Evolutionary conservation across 1,140 invertebrate species (phyloP), one percentile per base, ranked within the genome.

Genomic region (Drosophila lacertosa): DNA sequence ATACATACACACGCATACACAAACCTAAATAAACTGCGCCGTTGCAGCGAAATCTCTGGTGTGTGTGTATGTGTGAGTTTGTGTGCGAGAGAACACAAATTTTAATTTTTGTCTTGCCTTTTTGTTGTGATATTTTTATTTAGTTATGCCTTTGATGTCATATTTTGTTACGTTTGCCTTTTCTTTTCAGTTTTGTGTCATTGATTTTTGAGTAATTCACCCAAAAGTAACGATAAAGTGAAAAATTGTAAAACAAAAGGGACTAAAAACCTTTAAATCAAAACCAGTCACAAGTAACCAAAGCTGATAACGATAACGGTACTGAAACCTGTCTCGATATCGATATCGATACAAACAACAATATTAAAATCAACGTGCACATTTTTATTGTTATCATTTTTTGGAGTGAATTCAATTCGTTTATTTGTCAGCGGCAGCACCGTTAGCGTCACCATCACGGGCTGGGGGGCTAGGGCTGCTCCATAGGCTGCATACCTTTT

Each of bases 111-210:
- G 20, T 29, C 63, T 74, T 29, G 11, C 60, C 40, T 45, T 69
- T 42, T 42, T 16, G 22, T 37, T 59, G 33, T 20, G 73, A 29
- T 58, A n/a, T 9, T 32, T 40, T 39, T 40, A 1, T 72, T 67
- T 51, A 9, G 39, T 70, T 78, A 71, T 65, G 48, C 53, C 40
- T 73, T 71, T 77, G 40, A 29, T 63, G 57, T 77, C 70, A 80
- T 78, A 88, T 67, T 86, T 86, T 45, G 37, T 58, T 74, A 68
- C 51, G 18, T 65, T 58, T 83, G 64, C 47, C 20, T 40, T 82
- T 80, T 88, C 53, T 66, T 88, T 88, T 88, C 82, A 88, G 82
- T 88, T 88, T 69, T 78, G 70, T 88, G 83, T 69, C 83, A 76
- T 82, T 88, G 77, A 78, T 88, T 88, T 86, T 78, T 75, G 42